Conservation (phyloP, 2,888 invertebrate genomes). For the Elmis aenea region DNA sequence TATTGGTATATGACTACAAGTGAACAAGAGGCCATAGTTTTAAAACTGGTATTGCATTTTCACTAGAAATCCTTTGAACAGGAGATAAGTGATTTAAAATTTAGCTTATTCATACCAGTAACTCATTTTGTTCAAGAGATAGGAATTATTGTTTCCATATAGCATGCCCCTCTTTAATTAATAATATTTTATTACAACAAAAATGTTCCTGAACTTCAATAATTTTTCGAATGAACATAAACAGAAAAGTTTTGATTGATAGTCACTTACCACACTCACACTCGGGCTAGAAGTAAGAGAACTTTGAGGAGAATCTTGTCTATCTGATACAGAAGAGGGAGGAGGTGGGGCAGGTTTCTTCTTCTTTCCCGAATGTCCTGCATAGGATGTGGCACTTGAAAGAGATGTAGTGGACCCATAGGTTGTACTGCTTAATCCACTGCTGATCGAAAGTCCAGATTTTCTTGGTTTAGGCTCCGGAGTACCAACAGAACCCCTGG, state of each 20-base stretch:
- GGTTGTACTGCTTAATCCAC: constrained; percentile 30
- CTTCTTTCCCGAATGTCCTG: constrained; percentile 48
- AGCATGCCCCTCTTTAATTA: no score
- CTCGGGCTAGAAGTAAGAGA: constrained; percentile 40
- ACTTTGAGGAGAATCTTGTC: constrained; percentile 29
- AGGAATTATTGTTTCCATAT: no score
- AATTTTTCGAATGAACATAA: constrained; percentile 8
- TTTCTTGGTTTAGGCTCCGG: constrained; percentile 41
- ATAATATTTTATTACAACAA: no score
- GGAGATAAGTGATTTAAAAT: no score
- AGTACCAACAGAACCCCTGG: constrained; percentile 31
- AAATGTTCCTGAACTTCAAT: no score
- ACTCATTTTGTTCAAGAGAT: no score
- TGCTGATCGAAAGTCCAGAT: constrained; percentile 33
- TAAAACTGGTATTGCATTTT: no score
- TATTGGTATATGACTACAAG: no score
- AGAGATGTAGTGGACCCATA: constrained; percentile 46
- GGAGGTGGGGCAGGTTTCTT: constrained; percentile 69
- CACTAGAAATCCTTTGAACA: no score
- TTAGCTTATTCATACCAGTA: no score
- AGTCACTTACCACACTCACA: constrained; percentile 39
- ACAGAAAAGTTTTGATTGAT: constrained; percentile 4
- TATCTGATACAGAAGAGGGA: constrained; percentile 38
- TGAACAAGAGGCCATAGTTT: no score
- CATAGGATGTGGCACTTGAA: constrained; percentile 33